These are phyloP conservation scores for Scolopax rusticola DNA, from an alignment of 2,797 vertebrate species.

Conservation along the genomic window DNA sequence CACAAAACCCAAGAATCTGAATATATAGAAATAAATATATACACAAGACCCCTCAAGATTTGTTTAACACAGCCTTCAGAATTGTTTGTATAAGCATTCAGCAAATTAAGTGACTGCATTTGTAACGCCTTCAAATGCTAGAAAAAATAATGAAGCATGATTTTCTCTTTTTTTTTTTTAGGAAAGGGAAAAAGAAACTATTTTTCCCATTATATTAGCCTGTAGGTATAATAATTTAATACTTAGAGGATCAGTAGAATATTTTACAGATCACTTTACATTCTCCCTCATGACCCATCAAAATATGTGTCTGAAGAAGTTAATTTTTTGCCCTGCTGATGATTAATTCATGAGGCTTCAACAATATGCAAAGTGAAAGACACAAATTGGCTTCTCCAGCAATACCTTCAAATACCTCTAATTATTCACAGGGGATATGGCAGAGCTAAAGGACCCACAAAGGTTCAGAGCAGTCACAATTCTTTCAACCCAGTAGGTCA, in stretches of 20 bases:
- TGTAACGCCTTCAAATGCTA: slow-evolving; percentile 14
- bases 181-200: slow-evolving; percentile 24
- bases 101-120: slow-evolving; percentile 42
- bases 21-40: slow-evolving; percentile 3
- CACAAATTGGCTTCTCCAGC: slow-evolving; percentile 85
- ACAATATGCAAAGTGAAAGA: slow-evolving; percentile 87
- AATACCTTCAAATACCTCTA: slow-evolving; percentile 86
- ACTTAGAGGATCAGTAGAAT: slow-evolving; percentile 84
- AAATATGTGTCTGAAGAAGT: slow-evolving; percentile 85
- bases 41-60: slow-evolving; percentile 18
- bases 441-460: slow-evolving; percentile 79
- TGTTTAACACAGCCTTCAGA: slow-evolving; percentile 31
- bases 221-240: slow-evolving; percentile 84
- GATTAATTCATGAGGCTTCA: slow-evolving; percentile 86
- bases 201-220: slow-evolving; percentile 76
- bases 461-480: slow-evolving; percentile 82
- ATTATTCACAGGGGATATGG: slow-evolving; percentile 84
- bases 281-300: slow-evolving; percentile 85
- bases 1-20: neutral
- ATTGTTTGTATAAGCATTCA: slow-evolving; percentile 35
- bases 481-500: slow-evolving; percentile 84
- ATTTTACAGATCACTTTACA: slow-evolving; percentile 86
- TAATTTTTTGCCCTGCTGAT: slow-evolving; percentile 83
- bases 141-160: slow-evolving; percentile 33
- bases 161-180: slow-evolving; percentile 5